phyloP scores from a whole-genome alignment of 2,888 invertebrate species.

The Monochamus alternatus region DNA sequence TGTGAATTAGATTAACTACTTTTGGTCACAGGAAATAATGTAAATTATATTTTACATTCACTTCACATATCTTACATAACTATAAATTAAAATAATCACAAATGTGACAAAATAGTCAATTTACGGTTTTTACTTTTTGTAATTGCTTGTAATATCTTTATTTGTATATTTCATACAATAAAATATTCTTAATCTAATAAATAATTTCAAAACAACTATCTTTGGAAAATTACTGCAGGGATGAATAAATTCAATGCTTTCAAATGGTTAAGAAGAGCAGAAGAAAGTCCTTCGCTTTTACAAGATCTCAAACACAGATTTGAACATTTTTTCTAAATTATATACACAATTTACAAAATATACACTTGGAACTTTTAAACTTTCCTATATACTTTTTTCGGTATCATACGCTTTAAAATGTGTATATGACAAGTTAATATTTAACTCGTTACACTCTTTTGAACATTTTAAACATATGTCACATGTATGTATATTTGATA shows the following conservation, averaged over 20 bases:
- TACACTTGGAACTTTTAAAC: slow-evolving; percentile 22
- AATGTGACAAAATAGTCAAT: too few relatives aligned
- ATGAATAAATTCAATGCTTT: slow-evolving; percentile 24
- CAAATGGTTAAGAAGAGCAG: not conserved
- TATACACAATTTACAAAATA: slow-evolving; percentile 30
- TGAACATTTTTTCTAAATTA: slow-evolving; percentile 33
- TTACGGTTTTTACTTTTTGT: too few relatives aligned
- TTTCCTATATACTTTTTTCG: slow-evolving; percentile 28
- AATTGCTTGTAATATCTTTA: slow-evolving; percentile 6
- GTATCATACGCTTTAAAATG: slow-evolving; percentile 31
- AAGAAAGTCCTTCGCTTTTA: not conserved
- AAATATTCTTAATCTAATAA: too few relatives aligned
- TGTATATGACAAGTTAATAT: slow-evolving; percentile 15
- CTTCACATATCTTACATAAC: too few relatives aligned
- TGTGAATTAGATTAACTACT: too few relatives aligned
- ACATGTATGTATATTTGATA: slow-evolving; percentile 25
- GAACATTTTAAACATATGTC: slow-evolving; percentile 22
- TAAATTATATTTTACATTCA: too few relatives aligned
- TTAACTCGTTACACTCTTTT: slow-evolving; percentile 22
- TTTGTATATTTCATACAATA: too few relatives aligned
- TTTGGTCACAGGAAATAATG: too few relatives aligned
- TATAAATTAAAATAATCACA: too few relatives aligned
- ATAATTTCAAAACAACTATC: slow-evolving; percentile 5
- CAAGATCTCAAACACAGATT: slow-evolving; percentile 29
- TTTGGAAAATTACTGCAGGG: slow-evolving; percentile 24